A percentile compares a stretch with the other conserved stretches of the same genome.
These are phyloP conservation scores for Xenotilapia flavipinnis DNA, from an alignment of 2,113 vertebrate species.

Conservation along the genomic window DNA sequence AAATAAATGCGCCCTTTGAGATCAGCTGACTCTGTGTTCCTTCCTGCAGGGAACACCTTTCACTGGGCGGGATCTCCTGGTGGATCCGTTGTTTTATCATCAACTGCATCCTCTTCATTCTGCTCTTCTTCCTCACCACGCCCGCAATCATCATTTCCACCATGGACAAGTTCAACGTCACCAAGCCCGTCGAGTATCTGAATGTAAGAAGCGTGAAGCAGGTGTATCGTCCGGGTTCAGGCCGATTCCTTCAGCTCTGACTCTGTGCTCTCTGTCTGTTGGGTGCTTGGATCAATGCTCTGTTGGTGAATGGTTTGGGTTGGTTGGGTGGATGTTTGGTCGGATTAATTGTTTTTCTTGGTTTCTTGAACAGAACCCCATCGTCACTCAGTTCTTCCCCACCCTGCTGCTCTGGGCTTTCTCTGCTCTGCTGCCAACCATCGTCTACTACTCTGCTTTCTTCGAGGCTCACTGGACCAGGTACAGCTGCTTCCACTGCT, in stretches of 20 bases:
- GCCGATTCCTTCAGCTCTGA: background rate
- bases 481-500: slow-evolving; percentile 50
- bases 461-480: slow-evolving; percentile 96
- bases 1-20: background rate
- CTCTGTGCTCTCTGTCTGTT: background rate
- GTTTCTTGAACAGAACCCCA: slow-evolving; percentile 80
- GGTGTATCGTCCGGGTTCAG: background rate
- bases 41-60: slow-evolving; percentile 86
- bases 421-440: slow-evolving; percentile 92
- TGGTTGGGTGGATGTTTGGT: background rate
- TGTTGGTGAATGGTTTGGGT: background rate
- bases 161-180: slow-evolving; percentile 99
- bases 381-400: slow-evolving; percentile 96
- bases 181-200: slow-evolving; percentile 94
- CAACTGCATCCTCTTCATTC: slow-evolving; percentile 93
- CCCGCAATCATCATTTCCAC: slow-evolving; percentile 98
- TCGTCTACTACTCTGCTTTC: slow-evolving; percentile 95
- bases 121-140: slow-evolving; percentile 98
- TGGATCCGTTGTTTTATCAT: slow-evolving; percentile 96
- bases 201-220: slow-evolving; percentile 76
- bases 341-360: background rate
- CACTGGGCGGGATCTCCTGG: slow-evolving; percentile 90
- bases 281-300: background rate
- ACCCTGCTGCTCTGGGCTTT: slow-evolving; percentile 94
- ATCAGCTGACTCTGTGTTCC: background rate